Percentiles rank a stretch among this genome's conserved stretches.
Conservation (phyloP, 2,888 invertebrate species). For the Aphidoletes aphidimyza region DNA sequence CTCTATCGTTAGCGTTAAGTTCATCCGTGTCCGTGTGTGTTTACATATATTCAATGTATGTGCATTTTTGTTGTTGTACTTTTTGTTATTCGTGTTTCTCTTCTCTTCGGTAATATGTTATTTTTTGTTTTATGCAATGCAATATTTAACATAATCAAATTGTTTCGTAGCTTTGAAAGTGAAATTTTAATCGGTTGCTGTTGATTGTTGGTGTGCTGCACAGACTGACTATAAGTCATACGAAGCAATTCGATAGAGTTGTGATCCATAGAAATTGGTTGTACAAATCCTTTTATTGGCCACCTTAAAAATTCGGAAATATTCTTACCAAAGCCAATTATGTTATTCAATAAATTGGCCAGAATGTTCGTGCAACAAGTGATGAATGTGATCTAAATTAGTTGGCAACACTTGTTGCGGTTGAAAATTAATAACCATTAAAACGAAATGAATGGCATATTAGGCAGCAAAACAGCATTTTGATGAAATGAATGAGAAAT, state of each 20-base stretch:
- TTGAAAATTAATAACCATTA: neutral
- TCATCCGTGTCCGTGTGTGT: neutral
- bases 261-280: no score
- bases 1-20: neutral
- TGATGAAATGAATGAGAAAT: no score
- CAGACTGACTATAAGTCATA: no score
- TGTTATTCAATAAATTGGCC: neutral
- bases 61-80: neutral
- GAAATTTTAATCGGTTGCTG: neutral
- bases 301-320: no score
- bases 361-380: neutral
- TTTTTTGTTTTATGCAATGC: conserved; percentile 1
- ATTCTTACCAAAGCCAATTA: no score
- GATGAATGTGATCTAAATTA: neutral
- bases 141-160: conserved; percentile 43
- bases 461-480: neutral
- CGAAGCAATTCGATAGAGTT: no score
- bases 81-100: conserved; percentile 10
- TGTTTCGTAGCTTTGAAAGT: conserved; percentile 28
- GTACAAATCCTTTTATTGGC: no score
- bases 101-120: neutral
- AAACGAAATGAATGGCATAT: neutral
- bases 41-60: neutral
- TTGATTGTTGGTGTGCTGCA: neutral
- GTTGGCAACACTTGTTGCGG: neutral